Base-by-base conservation (phyloP, 2,888 invertebrate genomes). In the Thereva nobilitata region DNA sequence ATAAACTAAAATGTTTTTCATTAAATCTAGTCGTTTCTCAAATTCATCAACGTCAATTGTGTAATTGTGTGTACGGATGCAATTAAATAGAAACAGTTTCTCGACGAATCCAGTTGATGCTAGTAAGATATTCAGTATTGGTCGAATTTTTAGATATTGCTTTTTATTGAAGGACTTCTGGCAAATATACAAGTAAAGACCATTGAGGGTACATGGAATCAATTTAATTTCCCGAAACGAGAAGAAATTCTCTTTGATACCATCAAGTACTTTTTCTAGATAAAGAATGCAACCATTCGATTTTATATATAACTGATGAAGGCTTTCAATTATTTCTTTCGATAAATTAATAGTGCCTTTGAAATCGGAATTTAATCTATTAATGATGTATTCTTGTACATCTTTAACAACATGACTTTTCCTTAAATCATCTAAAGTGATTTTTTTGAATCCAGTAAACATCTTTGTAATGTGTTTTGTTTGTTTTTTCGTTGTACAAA, bases 301-400 rank as follows among this genome's bases (percentile, higher is more conserved):
- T 81, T 97, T 97, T 73, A 97, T 97, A 76, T 97, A 90, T 47
- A 97, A 83, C 75, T 96, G 95, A 80, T 97, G 97, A 3, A 97
- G 82, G 80, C 95, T 95, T 72, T 97, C 96, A 0, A 97, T 97
- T 0, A 96, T 96, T 76, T 93, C 93, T 66, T 91, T 84, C 49
- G 93, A 94, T 70, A 97, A 89, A 75, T 96, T 94, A 69, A 93
- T 93, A 44, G 93, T 84, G 6, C 97, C 84, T 38, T 91, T 87
- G 23, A 94, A 93, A 76, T 97, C 96, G 7, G 91, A 89, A 77
- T 97, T 96, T 44, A 97, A 82, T 1, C 97, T 83, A 3, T 92
- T 91, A 8, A 97, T 85, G 68, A 97, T 97, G 76, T 97, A 97
- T 75, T 96, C 90, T 79, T 97, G 97, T 0, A 97, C 95, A 78